phyloP scores from a whole-genome alignment of 1,140 invertebrate genomes.

The Pogonus chalceus region DNA sequence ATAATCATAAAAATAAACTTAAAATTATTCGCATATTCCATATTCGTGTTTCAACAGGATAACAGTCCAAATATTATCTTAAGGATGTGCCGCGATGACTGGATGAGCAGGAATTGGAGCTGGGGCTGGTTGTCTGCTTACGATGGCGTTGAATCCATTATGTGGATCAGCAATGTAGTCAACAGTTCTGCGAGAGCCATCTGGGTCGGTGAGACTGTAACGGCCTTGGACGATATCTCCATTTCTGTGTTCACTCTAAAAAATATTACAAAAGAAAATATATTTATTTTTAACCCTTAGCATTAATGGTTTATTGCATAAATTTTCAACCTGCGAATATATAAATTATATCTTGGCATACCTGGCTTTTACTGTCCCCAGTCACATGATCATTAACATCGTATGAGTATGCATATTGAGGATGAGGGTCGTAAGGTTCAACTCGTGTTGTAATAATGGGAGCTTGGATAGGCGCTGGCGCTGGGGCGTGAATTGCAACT shows the following conservation, averaged over 20 bases:
- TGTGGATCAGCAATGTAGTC: constrained; percentile 39
- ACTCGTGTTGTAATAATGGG: constrained; percentile 33
- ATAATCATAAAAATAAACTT: too few relatives aligned
- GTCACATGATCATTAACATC: constrained; percentile 58
- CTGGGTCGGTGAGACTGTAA: constrained; percentile 39
- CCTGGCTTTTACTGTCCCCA: constrained; percentile 53
- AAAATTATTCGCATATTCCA: background rate
- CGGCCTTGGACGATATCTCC: constrained; percentile 41
- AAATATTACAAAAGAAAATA: background rate
- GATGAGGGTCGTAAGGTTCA: constrained; percentile 57
- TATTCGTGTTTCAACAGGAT: background rate
- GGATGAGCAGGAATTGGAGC: constrained; percentile 13
- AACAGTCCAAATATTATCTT: background rate
- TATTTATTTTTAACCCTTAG: background rate
- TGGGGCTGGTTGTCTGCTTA: constrained; percentile 31
- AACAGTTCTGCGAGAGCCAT: constrained; percentile 37
- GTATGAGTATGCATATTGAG: constrained; percentile 61
- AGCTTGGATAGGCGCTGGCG: constrained; percentile 22
- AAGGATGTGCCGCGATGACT: constrained; percentile 13
- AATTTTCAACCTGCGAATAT: background rate
- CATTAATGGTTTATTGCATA: background rate
- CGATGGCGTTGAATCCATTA: constrained; percentile 41
- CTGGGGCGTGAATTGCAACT: constrained; percentile 25
- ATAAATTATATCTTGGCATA: background rate
- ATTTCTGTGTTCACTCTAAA: constrained; percentile 12